phyloP scores from a whole-genome alignment of 2,797 vertebrate genomes.

The Anguilla megastoma region DNA sequence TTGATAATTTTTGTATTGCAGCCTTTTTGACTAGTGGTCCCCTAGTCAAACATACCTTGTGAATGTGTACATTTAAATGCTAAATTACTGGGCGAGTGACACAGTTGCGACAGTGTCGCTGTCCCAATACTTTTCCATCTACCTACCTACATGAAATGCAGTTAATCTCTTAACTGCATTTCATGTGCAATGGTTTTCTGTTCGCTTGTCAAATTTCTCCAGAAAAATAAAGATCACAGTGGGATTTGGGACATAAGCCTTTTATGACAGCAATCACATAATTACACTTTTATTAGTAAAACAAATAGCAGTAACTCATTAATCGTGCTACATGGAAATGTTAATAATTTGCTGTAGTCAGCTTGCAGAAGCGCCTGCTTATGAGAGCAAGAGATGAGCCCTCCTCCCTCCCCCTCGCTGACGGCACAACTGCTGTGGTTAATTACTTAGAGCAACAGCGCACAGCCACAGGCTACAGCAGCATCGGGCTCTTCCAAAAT shows the following conservation, averaged over 20 bases:
- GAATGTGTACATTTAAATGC: neutral
- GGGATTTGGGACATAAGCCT: neutral
- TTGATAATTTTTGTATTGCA: neutral
- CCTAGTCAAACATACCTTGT: neutral
- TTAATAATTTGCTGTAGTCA: constrained; percentile 10
- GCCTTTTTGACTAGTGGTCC: neutral
- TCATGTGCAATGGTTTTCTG: neutral
- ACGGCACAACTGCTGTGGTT: neutral
- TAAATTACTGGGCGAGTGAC: no score
- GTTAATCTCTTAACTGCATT: neutral
- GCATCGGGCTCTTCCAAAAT: neutral
- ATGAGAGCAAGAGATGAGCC: neutral
- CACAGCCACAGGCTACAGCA: constrained; percentile 8
- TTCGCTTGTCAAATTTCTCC: neutral
- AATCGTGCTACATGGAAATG: neutral
- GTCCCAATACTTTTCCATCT: no score
- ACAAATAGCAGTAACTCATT: neutral
- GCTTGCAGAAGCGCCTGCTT: neutral
- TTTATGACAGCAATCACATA: neutral
- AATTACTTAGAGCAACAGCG: neutral
- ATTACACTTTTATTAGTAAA: neutral
- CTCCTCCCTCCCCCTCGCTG: neutral
- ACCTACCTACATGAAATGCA: neutral
- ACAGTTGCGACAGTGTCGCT: no score
- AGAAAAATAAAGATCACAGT: neutral